phyloP scores from a whole-genome alignment of 2,888 invertebrate species.

The Hirudinaria manillensis region DNA sequence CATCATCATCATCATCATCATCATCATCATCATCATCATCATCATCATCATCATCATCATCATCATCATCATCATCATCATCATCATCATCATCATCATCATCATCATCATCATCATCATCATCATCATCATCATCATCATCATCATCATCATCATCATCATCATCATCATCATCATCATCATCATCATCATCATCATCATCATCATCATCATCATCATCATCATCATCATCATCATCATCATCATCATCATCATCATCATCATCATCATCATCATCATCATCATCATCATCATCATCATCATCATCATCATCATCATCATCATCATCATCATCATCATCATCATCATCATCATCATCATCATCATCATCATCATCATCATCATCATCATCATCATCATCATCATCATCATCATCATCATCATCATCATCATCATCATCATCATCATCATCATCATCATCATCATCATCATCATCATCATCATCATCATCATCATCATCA shows the following conservation, averaged over 20 bases:
- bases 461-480: conserved; percentile 9
- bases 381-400: conserved; percentile 28
- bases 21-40: conserved; percentile 8
- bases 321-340: conserved; percentile 15
- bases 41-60: conserved; percentile 13
- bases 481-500: conserved; percentile 11
- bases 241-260: conserved; percentile 27
- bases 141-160: conserved; percentile 18
- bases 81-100: conserved; percentile 18
- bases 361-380: conserved; percentile 27
- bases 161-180: background rate
- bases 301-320: conserved; percentile 14
- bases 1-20: conserved; percentile 18
- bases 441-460: conserved; percentile 4
- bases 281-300: background rate
- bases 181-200: conserved; percentile 23
- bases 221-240: conserved; percentile 17
- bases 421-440: conserved; percentile 19
- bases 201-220: background rate
- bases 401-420: background rate
- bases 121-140: conserved; percentile 19
- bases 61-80: conserved; percentile 12
- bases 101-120: conserved; percentile 17
- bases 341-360: conserved; percentile 25
- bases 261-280: conserved; percentile 26